A percentile compares a stretch with the other conserved stretches of the same genome.
Conservation (phyloP, 2,113 vertebrate genomes). For the Leuciscus idus region DNA sequence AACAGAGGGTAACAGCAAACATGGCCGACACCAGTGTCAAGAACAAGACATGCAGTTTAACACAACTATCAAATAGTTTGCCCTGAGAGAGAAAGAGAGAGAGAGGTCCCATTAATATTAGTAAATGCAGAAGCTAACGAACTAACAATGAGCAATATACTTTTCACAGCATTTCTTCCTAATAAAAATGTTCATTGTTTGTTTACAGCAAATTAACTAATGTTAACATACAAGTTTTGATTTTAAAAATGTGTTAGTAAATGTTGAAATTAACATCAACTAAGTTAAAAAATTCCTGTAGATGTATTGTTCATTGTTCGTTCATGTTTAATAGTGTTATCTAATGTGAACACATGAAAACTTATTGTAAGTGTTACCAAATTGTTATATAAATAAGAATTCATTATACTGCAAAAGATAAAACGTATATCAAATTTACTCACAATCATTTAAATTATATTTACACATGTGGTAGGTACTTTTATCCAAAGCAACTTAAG, state of each 20-base stretch:
- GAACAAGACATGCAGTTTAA: conserved; percentile 86
- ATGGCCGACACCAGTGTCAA: conserved; percentile 84
- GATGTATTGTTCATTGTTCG: neutral
- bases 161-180: too few species aligned
- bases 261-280: too few species aligned
- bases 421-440: neutral
- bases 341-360: neutral
- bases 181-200: too few species aligned
- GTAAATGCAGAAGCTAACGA: too few species aligned
- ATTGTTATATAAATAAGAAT: neutral
- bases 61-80: conserved; percentile 76
- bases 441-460: neutral
- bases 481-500: neutral
- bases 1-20: conserved; percentile 85
- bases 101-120: neutral
- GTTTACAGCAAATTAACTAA: too few species aligned
- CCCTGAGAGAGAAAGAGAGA: conserved; percentile 66
- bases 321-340: neutral
- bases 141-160: too few species aligned
- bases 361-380: neutral
- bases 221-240: too few species aligned
- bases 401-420: neutral
- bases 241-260: too few species aligned
- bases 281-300: neutral
- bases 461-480: neutral